Conservation (phyloP, 92 coral and sea anemone genomes). For the Phymanthus crucifer region DNA sequence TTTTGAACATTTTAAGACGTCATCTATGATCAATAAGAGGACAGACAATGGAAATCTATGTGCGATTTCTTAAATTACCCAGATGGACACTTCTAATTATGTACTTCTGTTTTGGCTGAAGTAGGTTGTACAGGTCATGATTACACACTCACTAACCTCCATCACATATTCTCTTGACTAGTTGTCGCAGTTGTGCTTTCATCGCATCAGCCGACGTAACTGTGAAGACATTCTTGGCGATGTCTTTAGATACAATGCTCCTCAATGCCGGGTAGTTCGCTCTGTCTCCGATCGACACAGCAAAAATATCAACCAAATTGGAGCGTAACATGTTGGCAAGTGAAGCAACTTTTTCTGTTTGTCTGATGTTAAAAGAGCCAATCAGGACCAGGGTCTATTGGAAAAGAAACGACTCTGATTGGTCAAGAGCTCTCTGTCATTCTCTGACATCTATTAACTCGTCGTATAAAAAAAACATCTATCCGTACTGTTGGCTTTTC, state of each 20-base stretch:
- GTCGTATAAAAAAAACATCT: too few species aligned
- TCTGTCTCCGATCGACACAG: slow-evolving; percentile 32
- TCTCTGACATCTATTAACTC: too few species aligned
- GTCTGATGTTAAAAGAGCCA: slow-evolving; percentile 28
- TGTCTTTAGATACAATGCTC: slow-evolving; percentile 27
- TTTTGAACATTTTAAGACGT: too few species aligned
- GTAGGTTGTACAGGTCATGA: too few species aligned
- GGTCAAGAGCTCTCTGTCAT: too few species aligned
- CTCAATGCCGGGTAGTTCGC: slow-evolving; percentile 26
- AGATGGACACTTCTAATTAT: too few species aligned
- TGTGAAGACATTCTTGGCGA: slow-evolving; percentile 21
- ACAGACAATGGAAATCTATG: too few species aligned
- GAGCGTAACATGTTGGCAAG: slow-evolving; percentile 20
- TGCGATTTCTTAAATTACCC: too few species aligned
- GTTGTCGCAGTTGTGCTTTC: slow-evolving; percentile 24
- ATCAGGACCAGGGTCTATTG: slow-evolving; percentile 31
- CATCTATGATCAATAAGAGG: too few species aligned
- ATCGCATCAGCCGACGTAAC: slow-evolving; percentile 40
- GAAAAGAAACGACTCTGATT: too few species aligned
- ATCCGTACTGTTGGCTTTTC: too few species aligned
- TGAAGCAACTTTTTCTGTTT: slow-evolving; percentile 7
- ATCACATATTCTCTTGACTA: slow-evolving; percentile 19
- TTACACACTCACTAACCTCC: slow-evolving; percentile 27
- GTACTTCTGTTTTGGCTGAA: too few species aligned
- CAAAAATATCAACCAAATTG: slow-evolving; percentile 32